Evolutionary conservation across 1,140 invertebrate genomes (phyloP).

Genomic region (Musca vetustissima): DNA sequence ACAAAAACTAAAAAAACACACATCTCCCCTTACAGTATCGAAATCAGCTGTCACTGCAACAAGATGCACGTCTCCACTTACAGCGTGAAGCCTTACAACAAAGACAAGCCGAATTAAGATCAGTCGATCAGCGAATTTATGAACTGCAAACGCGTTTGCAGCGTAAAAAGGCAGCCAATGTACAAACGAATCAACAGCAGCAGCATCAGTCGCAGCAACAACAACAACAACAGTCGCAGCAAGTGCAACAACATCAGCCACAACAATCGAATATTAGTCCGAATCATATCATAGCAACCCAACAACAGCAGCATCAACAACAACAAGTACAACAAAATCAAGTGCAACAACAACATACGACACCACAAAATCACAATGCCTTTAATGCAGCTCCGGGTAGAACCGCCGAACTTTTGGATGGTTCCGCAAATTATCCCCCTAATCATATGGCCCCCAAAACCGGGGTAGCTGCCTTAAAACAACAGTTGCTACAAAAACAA

Average conservation of each 20-base stretch:
- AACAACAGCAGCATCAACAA: slow-evolving; percentile 26
- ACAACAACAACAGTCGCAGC: slow-evolving; percentile 32
- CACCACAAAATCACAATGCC: slow-evolving; percentile 5
- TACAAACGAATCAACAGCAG: slow-evolving; percentile 34
- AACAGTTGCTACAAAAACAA: slow-evolving; percentile 50
- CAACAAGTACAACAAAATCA: slow-evolving; percentile 33
- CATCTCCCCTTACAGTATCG: slow-evolving; percentile 72
- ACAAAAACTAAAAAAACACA: neutral
- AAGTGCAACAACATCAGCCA: slow-evolving; percentile 36
- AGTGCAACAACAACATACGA: slow-evolving; percentile 26
- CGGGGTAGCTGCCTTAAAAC: slow-evolving; percentile 49
- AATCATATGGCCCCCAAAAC: slow-evolving; percentile 12
- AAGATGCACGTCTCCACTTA: slow-evolving; percentile 81
- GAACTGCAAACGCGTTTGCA: slow-evolving; percentile 90
- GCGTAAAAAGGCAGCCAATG: slow-evolving; percentile 79
- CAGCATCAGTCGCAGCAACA: slow-evolving; percentile 33
- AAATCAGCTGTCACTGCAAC: slow-evolving; percentile 93
- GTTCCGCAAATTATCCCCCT: neutral
- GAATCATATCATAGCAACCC: slow-evolving; percentile 25
- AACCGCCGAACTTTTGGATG: neutral
- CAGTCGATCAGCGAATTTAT: slow-evolving; percentile 89
- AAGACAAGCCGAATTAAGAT: slow-evolving; percentile 84
- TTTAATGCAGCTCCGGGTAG: neutral
- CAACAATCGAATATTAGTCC: slow-evolving; percentile 18
- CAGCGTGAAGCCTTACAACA: slow-evolving; percentile 84